A percentile compares a stretch with the other conserved stretches of the same genome.
Evolutionary conservation across 2,888 invertebrate genomes (phyloP).

Genomic region (Zonitis immaculata): DNA sequence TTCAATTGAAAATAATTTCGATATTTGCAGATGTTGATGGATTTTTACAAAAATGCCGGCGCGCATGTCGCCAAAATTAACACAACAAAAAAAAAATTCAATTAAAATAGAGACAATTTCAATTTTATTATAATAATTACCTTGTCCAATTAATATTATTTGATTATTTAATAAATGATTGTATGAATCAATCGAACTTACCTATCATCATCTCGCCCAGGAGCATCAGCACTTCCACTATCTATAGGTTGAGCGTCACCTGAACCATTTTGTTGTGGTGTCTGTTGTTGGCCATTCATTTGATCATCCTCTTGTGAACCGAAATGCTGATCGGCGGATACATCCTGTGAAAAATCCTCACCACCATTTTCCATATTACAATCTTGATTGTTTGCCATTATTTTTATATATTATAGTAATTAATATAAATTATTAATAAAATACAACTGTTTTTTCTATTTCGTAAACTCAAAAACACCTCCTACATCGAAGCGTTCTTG

Average conservation of each 20-base stretch:
- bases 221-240: conserved; percentile 69
- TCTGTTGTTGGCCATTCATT: conserved; percentile 40
- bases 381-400: conserved; percentile 59
- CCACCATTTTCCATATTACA: conserved; percentile 71
- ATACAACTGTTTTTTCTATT: too few relatives aligned
- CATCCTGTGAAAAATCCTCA: conserved; percentile 75
- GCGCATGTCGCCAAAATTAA: conserved; percentile 2
- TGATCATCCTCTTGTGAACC: conserved; percentile 48
- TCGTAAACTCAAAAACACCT: conserved; percentile 23
- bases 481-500: not conserved
- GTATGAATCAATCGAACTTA: too few relatives aligned
- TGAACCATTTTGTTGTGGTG: conserved; percentile 50
- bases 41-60: not conserved
- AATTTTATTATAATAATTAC: too few relatives aligned
- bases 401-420: conserved; percentile 14
- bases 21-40: not conserved
- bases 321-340: conserved; percentile 58
- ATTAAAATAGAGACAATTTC: too few relatives aligned
- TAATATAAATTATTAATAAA: too few relatives aligned
- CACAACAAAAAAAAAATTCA: too few relatives aligned
- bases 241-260: conserved; percentile 63
- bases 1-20: not conserved
- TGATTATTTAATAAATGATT: too few relatives aligned
- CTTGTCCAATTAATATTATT: too few relatives aligned
- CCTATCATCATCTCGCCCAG: conserved; percentile 79